These are phyloP conservation scores for Odontothrips loti DNA, from an alignment of 2,888 invertebrate genomes.

Conservation along the genomic window DNA sequence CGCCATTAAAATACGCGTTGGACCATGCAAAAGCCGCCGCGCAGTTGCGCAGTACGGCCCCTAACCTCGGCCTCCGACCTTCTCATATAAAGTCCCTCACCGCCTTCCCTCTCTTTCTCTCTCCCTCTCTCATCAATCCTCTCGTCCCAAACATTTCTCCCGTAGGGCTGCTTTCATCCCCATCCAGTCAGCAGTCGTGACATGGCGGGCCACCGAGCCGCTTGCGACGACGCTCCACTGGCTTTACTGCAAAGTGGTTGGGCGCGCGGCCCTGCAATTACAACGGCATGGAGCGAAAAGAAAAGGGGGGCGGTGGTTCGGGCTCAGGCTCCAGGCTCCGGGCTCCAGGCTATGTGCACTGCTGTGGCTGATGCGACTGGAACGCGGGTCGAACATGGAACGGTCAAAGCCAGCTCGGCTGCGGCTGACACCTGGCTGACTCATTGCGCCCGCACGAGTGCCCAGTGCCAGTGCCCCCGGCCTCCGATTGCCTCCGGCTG, in stretches of 20 bases:
- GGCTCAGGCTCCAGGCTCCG: no score
- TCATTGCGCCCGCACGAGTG: no score
- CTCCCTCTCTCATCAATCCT: not conserved
- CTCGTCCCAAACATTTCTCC: not conserved
- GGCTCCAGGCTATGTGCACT: no score
- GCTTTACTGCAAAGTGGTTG: not conserved
- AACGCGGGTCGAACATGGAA: no score
- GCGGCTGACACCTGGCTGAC: no score
- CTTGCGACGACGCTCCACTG: not conserved
- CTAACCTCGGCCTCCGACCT: not conserved
- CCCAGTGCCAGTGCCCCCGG: no score
- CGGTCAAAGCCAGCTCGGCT: no score
- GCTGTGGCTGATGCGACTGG: no score
- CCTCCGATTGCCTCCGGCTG: no score
- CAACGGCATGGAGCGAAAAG: not conserved
- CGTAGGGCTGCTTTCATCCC: not conserved
- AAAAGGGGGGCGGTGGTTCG: no score
- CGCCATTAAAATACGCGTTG: not conserved
- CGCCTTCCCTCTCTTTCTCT: not conserved
- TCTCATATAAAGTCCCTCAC: not conserved
- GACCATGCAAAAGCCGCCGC: not conserved
- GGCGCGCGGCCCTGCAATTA: not conserved
- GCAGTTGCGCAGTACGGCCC: no score
- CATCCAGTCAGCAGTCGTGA: not conserved
- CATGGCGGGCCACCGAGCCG: not conserved